Base-by-base conservation (phyloP, 2,888 invertebrate species). In the Malachius bipustulatus region DNA sequence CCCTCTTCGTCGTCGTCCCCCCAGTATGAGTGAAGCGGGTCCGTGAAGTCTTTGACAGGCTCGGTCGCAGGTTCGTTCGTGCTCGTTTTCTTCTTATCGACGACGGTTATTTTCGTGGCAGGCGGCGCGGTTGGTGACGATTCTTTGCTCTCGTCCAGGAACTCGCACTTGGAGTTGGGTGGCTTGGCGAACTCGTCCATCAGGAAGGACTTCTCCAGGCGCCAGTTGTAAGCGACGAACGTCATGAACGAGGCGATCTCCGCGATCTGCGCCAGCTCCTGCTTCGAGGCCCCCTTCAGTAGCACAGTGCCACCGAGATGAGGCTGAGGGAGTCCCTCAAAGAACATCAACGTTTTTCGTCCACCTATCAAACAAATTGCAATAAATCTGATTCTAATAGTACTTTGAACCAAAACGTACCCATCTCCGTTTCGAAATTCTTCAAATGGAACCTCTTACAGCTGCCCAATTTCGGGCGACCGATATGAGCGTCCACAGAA, bases 301-400 rank as follows among this genome's bases (percentile, higher is more conserved):
- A 93, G 61, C 28, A 96, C 79, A 11, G 93, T 88, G 45, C 88
- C 87, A 1, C 89, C 91, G 2, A 90, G 67, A 49, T 84, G 77
- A 0, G 81, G 71, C 52, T 79, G 76, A 0, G 83, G 79, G 46
- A 93, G 83, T 4, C 91, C 90, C 61, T 94, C 94, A 47, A 96
- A 80, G 47, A 85, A 83, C 87, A 97, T 88, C 16, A 97, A 63
- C 0, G 89, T 89, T 66, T 97, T 97, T 14, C 66, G 64, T 1
- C 70, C 65, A 49, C 71, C 76, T 77, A 57, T 24, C 55, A 54
- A 44, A 32, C 36, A 45, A 34, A 33, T 34, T 32, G 10, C 39
- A 32, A 14, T 32, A 19, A 38, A 16, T 33, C 3, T 31, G n/a
- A 8, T 19, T 19, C 14, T 33, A 14, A 2, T 26, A 11, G 8